Evolutionary conservation across 92 coral and sea anemone genomes (phyloP), one percentile per base, ranked within the genome.

Genomic region (Epizoanthus illoricatus): DNA sequence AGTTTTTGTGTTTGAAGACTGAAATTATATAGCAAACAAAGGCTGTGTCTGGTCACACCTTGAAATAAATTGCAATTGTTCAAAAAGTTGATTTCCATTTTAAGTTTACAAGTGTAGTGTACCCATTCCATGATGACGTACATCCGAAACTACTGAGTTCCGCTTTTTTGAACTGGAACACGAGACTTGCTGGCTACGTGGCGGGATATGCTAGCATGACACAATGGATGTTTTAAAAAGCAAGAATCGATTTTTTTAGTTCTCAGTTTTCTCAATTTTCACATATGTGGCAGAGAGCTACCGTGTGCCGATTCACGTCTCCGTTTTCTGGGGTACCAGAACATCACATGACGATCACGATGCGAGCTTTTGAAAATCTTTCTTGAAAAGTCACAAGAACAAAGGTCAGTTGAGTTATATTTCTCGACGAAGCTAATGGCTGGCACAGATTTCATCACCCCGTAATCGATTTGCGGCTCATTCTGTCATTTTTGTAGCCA

Each of bases 1-100:
- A 5, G 21, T 78, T 60, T 6, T 42, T 16, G 71, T 61, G 71
- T 47, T 58, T n/a, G 64, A 76, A 65, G 42, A 33, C 82, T 78
- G 64, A 62, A 69, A 65, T 24, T 28, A 28, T 65, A 17, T 28
- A 23, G 70, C 42, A 68, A 78, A 78, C 82, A 62, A 78, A 2
- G 17, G 54, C 10, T 57, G 15, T 62, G 82, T 78, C 72, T 64
- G 82, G 82, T 63, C 71, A 45, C 71, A 78, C 82, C 82, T 78
- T 54, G 61, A 43, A 45, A 47, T 62, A 11, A 20, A 61, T 63
- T 20, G 5, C 42, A 56, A 61, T 61, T 76, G 81, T 76, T 76
- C 58, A 61, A 43, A 43, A 23, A 28, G 42, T 63, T 42, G 65
- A 61, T 61, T 76, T 17, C 16, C 36, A 19, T 62, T 60, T 73